Percentiles rank a stretch among this genome's conserved stretches.
phyloP scores from a whole-genome alignment of 2,113 vertebrate species.

The Typhlomys cinereus region DNA sequence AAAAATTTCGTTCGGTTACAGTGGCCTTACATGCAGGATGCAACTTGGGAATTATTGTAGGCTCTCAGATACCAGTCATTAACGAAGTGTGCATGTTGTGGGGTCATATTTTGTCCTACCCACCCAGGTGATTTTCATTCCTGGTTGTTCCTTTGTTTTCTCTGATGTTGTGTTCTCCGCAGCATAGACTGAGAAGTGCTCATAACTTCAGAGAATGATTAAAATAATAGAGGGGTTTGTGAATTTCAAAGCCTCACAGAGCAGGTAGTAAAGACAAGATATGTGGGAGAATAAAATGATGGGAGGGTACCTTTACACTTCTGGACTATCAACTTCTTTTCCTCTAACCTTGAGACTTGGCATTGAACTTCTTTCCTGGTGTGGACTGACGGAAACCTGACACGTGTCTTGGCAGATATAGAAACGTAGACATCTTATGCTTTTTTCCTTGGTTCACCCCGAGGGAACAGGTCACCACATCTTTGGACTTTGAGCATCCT shows the following conservation, averaged over 20 bases:
- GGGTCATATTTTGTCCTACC: not conserved
- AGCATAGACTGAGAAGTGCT: not conserved
- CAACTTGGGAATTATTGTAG: conserved; percentile 6
- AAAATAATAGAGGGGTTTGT: not conserved
- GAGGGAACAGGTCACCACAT: not conserved
- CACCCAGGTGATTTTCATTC: not conserved
- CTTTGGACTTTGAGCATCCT: not conserved
- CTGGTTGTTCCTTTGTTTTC: not conserved
- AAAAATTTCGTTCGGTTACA: not conserved
- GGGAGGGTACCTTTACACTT: not conserved
- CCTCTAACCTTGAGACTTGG: not conserved
- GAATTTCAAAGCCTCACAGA: not conserved
- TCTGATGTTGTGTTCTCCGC: not conserved
- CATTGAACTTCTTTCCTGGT: not conserved
- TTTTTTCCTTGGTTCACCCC: not conserved
- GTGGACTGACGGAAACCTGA: not conserved
- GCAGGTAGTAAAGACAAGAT: not conserved
- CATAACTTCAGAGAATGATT: not conserved
- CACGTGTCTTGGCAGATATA: not conserved
- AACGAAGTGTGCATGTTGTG: not conserved
- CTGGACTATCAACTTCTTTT: not conserved
- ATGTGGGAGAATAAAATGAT: not conserved
- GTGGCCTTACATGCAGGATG: not conserved
- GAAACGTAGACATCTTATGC: not conserved
- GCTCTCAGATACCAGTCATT: conserved; percentile 23